Conservation (phyloP, 2,113 vertebrate genomes). For the Tychaedon coryphoeus region DNA sequence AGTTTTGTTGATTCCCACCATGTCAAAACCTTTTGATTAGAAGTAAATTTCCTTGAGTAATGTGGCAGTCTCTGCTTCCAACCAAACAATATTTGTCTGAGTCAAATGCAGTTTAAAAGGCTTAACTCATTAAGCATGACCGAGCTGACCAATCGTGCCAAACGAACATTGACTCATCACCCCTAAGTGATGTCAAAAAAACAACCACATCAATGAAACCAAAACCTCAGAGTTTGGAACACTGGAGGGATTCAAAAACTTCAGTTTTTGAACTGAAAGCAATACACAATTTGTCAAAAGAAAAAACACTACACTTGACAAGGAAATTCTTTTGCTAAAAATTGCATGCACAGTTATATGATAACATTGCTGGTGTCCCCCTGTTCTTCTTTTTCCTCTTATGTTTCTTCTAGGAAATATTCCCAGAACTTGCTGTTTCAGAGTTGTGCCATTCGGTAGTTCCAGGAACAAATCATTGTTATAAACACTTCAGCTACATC, state of each 20-base stretch:
- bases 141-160: background rate
- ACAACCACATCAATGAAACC: background rate
- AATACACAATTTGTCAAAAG: background rate
- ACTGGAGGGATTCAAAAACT: background rate
- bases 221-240: background rate
- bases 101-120: background rate
- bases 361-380: background rate
- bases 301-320: background rate
- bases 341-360: background rate
- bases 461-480: background rate
- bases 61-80: background rate
- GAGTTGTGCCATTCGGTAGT: background rate
- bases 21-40: background rate
- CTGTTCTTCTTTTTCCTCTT: background rate
- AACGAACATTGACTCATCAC: rapidly evolving
- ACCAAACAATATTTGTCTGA: background rate
- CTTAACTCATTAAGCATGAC: background rate
- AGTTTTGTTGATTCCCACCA: background rate
- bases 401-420: background rate
- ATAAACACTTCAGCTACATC: background rate
- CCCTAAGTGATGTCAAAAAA: background rate
- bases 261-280: no score
- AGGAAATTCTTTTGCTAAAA: background rate
- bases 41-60: background rate
- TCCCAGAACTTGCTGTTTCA: background rate